A percentile compares a stretch with the other conserved stretches of the same genome.
Conservation (phyloP, 1,140 invertebrate genomes). For the Triops longicaudatus region DNA sequence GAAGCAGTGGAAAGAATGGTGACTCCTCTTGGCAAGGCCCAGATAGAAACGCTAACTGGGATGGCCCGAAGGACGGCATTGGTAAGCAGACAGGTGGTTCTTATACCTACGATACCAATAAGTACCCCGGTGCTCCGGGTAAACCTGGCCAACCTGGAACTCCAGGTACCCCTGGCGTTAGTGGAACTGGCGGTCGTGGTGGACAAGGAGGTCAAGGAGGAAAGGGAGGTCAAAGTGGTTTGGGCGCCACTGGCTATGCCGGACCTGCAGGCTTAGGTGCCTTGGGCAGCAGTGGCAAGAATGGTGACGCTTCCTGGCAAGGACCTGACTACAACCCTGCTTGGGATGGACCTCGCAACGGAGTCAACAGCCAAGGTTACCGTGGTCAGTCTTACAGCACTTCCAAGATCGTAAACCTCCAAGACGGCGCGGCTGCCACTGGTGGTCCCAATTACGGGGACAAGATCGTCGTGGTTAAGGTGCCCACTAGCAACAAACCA, state of each 20-base stretch:
- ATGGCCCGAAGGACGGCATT: conserved; percentile 8
- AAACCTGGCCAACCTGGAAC: not conserved
- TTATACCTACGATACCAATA: not conserved
- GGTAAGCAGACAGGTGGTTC: not conserved
- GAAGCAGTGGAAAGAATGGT: not conserved
- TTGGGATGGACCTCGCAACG: conserved; percentile 9
- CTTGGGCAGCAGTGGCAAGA: not conserved
- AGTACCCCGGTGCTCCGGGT: not conserved
- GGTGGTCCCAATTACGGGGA: conserved; percentile 18
- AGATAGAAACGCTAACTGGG: conserved; percentile 30
- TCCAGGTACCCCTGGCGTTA: not conserved
- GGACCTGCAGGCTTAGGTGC: conserved; percentile 22
- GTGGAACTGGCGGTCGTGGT: conserved; percentile 4
- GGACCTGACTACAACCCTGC: conserved; percentile 20
- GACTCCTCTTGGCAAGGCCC: conserved; percentile 21
- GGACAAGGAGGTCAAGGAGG: conserved; percentile 14
- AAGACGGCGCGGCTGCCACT: not conserved
- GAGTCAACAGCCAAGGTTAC: conserved; percentile 17
- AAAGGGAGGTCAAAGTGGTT: conserved; percentile 22
- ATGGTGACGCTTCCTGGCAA: not conserved
- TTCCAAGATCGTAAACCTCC: not conserved
- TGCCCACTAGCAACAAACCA: conserved; percentile 26
- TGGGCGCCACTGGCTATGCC: not conserved
- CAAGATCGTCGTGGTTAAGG: conserved; percentile 25
- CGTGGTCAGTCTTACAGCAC: not conserved